Evolutionary conservation across 2,113 vertebrate genomes (phyloP).

Genomic region (Stercorarius parasiticus): DNA sequence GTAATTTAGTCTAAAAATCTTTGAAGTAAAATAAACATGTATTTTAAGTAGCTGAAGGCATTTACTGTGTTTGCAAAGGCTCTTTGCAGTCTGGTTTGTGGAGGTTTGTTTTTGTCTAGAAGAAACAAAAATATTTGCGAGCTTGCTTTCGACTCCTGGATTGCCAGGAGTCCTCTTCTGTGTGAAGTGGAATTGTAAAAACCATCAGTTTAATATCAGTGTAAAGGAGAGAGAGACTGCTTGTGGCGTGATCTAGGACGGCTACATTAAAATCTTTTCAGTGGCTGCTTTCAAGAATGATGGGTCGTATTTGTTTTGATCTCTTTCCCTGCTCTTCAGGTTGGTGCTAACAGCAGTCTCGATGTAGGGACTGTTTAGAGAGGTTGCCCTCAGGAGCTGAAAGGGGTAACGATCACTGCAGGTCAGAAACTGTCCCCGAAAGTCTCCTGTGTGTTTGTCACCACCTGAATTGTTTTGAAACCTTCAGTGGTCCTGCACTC

Average conservation of each 20-base stretch:
- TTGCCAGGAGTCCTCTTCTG: neutral
- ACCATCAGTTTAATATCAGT: neutral
- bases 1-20: constrained; percentile 43
- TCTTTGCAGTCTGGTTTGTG: neutral
- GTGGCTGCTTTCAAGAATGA: neutral
- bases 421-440: neutral
- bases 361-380: neutral
- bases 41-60: constrained; percentile 41
- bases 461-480: neutral
- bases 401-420: neutral
- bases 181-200: neutral
- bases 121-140: constrained; percentile 19
- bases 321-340: neutral
- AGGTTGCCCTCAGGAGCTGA: neutral
- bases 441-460: neutral
- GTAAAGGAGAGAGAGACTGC: neutral
- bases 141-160: neutral
- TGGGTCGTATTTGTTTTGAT: rapidly evolving
- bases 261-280: neutral
- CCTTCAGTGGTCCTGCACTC: neutral
- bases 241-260: neutral
- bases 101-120: constrained; percentile 14
- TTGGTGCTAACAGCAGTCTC: rapidly evolving
- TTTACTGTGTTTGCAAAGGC: constrained; percentile 37
- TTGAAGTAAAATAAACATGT: constrained; percentile 64